Base-by-base conservation (phyloP, 2,797 vertebrate species). In the Falco berigora region DNA sequence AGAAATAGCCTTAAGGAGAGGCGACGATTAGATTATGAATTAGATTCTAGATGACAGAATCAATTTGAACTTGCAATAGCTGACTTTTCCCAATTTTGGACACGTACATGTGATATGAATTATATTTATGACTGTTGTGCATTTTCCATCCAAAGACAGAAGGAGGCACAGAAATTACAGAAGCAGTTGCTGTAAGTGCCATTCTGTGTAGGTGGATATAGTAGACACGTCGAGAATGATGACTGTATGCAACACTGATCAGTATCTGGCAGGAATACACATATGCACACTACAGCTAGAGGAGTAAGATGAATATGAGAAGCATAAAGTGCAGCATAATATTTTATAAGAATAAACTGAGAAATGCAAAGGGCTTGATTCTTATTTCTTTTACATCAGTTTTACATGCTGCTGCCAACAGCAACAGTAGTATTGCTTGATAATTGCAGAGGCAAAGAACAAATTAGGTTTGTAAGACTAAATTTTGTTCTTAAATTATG, bases 1-100 rank as follows among this genome's bases (percentile, higher is more conserved):
- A 92, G 94, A 96, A 96, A 96, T 66, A 96, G 94, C 86, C 71
- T 94, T 91, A 95, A 97, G 92, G 71, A 95, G 90, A 96, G 30
- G 42, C 3, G 20, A 77, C 1, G 5, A 96, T 94, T 94, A 87
- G 90, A 86, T 97, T 95, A 93, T 61, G 92, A 97, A 89, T 95
- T 93, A 89, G 92, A 92, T 91, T 93, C 75, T 67, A 80, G 86
- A 86, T 88, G 93, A 93, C 92, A 96, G 90, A 96, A 92, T 89
- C 84, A 89, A 93, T 92, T 89, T 22, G 11, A 83, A 93, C 80
- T 94, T 89, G 81, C 67, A 93, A 66, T 67, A 93, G 84, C 81
- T 89, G 92, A 92, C 61, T 88, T 92, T 91, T 62, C 72, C 84
- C 88, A 77, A 49, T 97, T 96, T 96, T 86, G 78, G 88, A 92